A percentile compares a stretch with the other conserved stretches of the same genome.
These are phyloP conservation scores for Macroramphosus scolopax DNA, from an alignment of 2,797 vertebrate genomes.

Conservation along the genomic window DNA sequence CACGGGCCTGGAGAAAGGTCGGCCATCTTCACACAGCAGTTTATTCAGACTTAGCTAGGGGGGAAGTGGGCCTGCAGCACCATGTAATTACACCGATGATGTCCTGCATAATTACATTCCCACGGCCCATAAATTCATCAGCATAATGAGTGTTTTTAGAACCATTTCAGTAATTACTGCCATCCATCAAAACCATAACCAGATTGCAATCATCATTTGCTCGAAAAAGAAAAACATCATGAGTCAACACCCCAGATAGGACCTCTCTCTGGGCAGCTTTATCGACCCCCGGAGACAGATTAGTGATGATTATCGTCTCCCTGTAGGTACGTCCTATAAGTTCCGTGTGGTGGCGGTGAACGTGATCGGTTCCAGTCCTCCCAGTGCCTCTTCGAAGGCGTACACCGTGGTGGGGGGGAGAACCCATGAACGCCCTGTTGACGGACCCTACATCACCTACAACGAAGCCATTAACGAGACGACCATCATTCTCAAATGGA, in stretches of 20 bases:
- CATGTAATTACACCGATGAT: slow-evolving; percentile 54
- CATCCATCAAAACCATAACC: slow-evolving; percentile 59
- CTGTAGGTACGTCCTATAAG: slow-evolving; percentile 90
- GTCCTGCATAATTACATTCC: slow-evolving; percentile 61
- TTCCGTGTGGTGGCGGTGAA: slow-evolving; percentile 95
- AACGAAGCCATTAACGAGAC: slow-evolving; percentile 97
- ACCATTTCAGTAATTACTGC: slow-evolving; percentile 62
- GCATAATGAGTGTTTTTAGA: slow-evolving; percentile 63
- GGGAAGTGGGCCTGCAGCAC: slow-evolving; percentile 18
- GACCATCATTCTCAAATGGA: slow-evolving; percentile 97
- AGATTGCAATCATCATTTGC: slow-evolving; percentile 34
- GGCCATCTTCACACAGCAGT: slow-evolving; percentile 30
- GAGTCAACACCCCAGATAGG: slow-evolving; percentile 22
- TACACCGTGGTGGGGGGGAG: slow-evolving; percentile 89
- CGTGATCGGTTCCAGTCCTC: slow-evolving; percentile 92
- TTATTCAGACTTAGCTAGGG: slow-evolving; percentile 19
- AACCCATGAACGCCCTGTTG: slow-evolving; percentile 87
- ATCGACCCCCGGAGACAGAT: slow-evolving; percentile 11
- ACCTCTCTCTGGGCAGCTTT: slow-evolving; percentile 5
- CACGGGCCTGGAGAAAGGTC: slow-evolving; percentile 92
- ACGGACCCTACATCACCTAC: slow-evolving; percentile 97
- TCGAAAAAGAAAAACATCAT: slow-evolving; percentile 50
- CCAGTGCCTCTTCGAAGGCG: slow-evolving; percentile 89
- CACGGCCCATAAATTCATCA: slow-evolving; percentile 63
- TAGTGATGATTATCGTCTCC: slow-evolving; percentile 4